Conservation (phyloP, 2,113 vertebrate genomes). For the Australoheros scitulus region DNA sequence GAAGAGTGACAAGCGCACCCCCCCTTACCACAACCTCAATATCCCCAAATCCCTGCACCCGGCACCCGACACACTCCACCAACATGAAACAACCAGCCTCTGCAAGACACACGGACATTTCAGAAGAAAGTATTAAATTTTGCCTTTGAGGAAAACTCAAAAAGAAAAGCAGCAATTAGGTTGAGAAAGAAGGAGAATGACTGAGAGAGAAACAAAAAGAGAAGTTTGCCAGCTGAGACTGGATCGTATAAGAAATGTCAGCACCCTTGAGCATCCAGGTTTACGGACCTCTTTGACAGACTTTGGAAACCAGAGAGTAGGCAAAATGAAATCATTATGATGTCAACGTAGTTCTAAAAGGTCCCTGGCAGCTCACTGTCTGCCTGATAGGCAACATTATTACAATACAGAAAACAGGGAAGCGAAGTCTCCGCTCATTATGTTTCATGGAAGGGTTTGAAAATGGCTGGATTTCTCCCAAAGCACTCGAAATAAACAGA, state of each 20-base stretch:
- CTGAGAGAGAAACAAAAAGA: slow-evolving; percentile 21
- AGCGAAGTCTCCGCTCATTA: slow-evolving; percentile 16
- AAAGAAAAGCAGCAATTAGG: slow-evolving; percentile 47
- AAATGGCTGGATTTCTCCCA: not conserved
- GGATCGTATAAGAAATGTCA: slow-evolving; percentile 16
- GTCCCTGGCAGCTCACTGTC: slow-evolving; percentile 39
- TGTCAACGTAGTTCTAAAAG: slow-evolving; percentile 22
- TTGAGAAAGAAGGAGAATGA: slow-evolving; percentile 7
- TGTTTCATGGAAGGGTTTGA: not conserved
- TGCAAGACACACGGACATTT: slow-evolving; percentile 32
- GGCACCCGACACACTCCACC: slow-evolving; percentile 28
- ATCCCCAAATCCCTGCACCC: slow-evolving; percentile 40
- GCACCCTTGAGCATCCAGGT: slow-evolving; percentile 20
- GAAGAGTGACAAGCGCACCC: slow-evolving; percentile 15
- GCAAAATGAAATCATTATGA: slow-evolving; percentile 44
- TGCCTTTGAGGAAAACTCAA: slow-evolving; percentile 36
- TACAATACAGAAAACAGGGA: slow-evolving; percentile 1
- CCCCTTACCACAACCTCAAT: slow-evolving; percentile 36
- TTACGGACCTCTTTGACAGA: slow-evolving; percentile 12
- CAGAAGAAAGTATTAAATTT: slow-evolving; percentile 37
- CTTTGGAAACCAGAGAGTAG: slow-evolving; percentile 14
- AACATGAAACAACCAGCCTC: slow-evolving; percentile 46
- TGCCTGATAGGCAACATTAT: slow-evolving; percentile 2
- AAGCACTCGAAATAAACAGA: slow-evolving; percentile 12
- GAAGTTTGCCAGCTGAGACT: slow-evolving; percentile 16